These are phyloP conservation scores for Notoglanidium macrostoma DNA, from an alignment of 2,797 vertebrate genomes.

Conservation along the genomic window DNA sequence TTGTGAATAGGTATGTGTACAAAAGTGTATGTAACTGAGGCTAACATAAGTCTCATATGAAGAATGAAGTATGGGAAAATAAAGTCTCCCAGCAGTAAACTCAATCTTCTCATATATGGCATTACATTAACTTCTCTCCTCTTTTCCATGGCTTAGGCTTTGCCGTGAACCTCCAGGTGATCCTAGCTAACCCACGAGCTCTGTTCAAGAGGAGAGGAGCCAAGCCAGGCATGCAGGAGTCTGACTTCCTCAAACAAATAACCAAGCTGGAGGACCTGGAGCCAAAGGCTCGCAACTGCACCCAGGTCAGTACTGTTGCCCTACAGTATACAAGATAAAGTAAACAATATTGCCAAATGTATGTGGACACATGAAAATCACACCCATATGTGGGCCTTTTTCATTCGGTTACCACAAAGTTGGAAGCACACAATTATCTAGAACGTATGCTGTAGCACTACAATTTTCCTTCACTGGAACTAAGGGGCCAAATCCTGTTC, in stretches of 20 bases:
- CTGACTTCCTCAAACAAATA: slow-evolving; percentile 98
- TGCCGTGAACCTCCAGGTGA: slow-evolving; percentile 95
- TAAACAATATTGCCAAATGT: background rate
- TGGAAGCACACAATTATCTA: background rate
- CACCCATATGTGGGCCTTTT: background rate
- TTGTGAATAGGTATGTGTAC: background rate
- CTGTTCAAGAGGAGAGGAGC: slow-evolving; percentile 94
- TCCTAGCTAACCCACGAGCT: slow-evolving; percentile 88
- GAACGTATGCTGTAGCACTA: background rate
- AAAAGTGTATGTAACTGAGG: background rate
- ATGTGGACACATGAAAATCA: background rate
- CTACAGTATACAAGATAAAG: background rate
- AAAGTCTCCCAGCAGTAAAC: background rate
- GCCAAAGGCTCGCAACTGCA: slow-evolving; percentile 96
- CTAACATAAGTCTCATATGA: background rate
- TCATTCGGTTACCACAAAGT: background rate
- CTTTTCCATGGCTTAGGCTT: slow-evolving; percentile 78
- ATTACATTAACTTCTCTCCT: background rate
- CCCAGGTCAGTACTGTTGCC: slow-evolving; percentile 80
- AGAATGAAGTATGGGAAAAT: background rate
- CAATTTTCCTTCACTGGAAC: background rate
- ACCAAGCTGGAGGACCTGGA: slow-evolving; percentile 93
- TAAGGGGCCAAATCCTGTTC: background rate
- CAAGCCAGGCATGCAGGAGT: slow-evolving; percentile 98
- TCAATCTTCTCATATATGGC: background rate